phyloP scores from a whole-genome alignment of 2,888 invertebrate genomes.

The Galeruca laticollis region DNA sequence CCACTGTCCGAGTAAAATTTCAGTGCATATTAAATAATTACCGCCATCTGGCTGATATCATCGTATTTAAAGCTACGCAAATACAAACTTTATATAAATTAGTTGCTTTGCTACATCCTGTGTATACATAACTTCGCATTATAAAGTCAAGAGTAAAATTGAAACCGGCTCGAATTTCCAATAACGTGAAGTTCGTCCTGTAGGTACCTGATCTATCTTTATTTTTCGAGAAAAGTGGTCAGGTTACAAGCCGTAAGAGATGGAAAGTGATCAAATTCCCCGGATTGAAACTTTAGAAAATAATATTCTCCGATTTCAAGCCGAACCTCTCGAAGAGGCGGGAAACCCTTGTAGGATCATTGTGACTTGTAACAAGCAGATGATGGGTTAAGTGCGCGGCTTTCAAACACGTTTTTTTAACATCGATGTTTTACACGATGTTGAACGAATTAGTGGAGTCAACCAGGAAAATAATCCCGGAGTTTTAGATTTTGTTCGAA shows the following conservation, averaged over 20 bases:
- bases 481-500: too few relatives aligned
- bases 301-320: conserved; percentile 16
- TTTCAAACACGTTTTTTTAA: background rate
- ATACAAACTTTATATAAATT: too few relatives aligned
- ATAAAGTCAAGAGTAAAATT: background rate
- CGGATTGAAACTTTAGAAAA: conserved; percentile 18
- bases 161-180: background rate
- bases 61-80: too few relatives aligned
- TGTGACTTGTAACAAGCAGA: background rate
- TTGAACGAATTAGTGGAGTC: too few relatives aligned
- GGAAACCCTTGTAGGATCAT: background rate
- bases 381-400: background rate
- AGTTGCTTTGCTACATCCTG: too few relatives aligned
- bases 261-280: conserved; percentile 13
- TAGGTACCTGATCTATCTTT: conserved; percentile 3
- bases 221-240: background rate
- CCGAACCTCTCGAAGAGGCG: background rate
- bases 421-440: background rate
- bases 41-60: too few relatives aligned
- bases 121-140: too few relatives aligned
- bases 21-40: too few relatives aligned
- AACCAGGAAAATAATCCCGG: too few relatives aligned
- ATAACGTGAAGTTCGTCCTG: background rate
- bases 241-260: background rate
- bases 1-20: too few relatives aligned